Evolutionary conservation across 1,140 invertebrate genomes (phyloP).

Genomic region (Ephestia elutella): DNA sequence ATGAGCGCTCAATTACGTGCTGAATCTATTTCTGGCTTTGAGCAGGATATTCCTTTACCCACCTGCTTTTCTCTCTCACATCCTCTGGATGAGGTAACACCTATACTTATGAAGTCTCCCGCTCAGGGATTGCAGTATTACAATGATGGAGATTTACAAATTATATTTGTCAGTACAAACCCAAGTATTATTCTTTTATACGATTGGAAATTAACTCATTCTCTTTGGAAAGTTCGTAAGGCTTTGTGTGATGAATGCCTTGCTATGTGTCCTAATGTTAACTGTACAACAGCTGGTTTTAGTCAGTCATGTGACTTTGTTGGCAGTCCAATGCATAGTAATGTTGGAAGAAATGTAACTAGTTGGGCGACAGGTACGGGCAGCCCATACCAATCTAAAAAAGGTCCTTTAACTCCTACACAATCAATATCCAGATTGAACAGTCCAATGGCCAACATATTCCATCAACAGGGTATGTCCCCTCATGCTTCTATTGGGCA

Average conservation of each 20-base stretch:
- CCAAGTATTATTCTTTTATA: slow-evolving; percentile 81
- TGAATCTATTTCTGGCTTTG: slow-evolving; percentile 54
- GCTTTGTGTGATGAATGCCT: slow-evolving; percentile 83
- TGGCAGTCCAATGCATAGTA: slow-evolving; percentile 49
- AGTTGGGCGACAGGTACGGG: slow-evolving; percentile 49
- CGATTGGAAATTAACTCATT: slow-evolving; percentile 85
- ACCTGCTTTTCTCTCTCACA: slow-evolving; percentile 89
- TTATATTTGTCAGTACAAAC: slow-evolving; percentile 72
- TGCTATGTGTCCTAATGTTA: slow-evolving; percentile 72
- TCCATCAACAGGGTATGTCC: slow-evolving; percentile 65
- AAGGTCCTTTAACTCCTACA: slow-evolving; percentile 36
- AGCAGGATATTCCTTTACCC: slow-evolving; percentile 73
- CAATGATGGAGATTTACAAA: slow-evolving; percentile 69
- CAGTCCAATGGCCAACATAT: slow-evolving; percentile 77
- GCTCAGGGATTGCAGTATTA: slow-evolving; percentile 74
- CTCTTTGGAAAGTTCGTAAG: slow-evolving; percentile 86
- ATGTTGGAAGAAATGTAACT: slow-evolving; percentile 38
- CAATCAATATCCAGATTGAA: slow-evolving; percentile 73
- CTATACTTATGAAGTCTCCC: slow-evolving; percentile 81
- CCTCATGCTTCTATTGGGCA: slow-evolving; percentile 68
- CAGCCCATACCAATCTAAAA: slow-evolving; percentile 59
- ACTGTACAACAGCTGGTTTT: slow-evolving; percentile 66
- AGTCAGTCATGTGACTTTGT: slow-evolving; percentile 70
- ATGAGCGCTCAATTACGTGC: slow-evolving; percentile 56
- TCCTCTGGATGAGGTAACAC: slow-evolving; percentile 91